Evolutionary conservation across 1,140 invertebrate species (phyloP).

Genomic region (Diprion similis): DNA sequence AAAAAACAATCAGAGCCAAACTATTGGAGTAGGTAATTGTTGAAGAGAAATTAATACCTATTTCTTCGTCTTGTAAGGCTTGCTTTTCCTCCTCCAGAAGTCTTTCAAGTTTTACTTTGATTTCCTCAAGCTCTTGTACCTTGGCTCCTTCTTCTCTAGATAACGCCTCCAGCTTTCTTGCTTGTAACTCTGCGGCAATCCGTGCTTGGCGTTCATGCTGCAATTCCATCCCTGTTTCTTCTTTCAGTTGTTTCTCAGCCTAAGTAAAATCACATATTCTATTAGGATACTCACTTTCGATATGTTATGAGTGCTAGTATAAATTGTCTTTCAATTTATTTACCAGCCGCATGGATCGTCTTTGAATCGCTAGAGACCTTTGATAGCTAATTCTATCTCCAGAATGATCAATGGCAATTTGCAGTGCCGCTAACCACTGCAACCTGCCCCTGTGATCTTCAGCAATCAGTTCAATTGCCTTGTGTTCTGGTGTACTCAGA

Average conservation of each 20-base stretch:
- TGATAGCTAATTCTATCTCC: slow-evolving; percentile 72
- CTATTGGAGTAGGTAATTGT: slow-evolving; percentile 5
- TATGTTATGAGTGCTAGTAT: not conserved
- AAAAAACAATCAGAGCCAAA: not conserved
- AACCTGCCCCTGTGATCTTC: slow-evolving; percentile 74
- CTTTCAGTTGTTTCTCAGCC: slow-evolving; percentile 65
- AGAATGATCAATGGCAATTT: slow-evolving; percentile 73
- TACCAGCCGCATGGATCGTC: slow-evolving; percentile 67
- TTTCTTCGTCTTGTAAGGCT: slow-evolving; percentile 84
- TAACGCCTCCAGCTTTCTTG: slow-evolving; percentile 70
- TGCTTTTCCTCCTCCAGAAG: slow-evolving; percentile 81
- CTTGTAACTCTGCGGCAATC: slow-evolving; percentile 71
- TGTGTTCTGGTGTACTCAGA: slow-evolving; percentile 69
- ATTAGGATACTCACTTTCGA: not conserved
- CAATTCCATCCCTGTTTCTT: slow-evolving; percentile 63
- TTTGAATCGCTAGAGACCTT: slow-evolving; percentile 62
- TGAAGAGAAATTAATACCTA: slow-evolving; percentile 55
- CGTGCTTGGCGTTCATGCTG: slow-evolving; percentile 72
- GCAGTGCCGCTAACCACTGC: slow-evolving; percentile 76
- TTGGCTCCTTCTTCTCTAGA: slow-evolving; percentile 75
- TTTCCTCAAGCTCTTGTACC: slow-evolving; percentile 74
- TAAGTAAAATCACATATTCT: slow-evolving; percentile 26
- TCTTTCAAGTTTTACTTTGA: slow-evolving; percentile 71
- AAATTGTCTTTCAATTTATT: slow-evolving; percentile 40
- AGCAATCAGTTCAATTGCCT: slow-evolving; percentile 73